Conservation (phyloP, 2,888 invertebrate genomes). For the Sturmia bella region DNA sequence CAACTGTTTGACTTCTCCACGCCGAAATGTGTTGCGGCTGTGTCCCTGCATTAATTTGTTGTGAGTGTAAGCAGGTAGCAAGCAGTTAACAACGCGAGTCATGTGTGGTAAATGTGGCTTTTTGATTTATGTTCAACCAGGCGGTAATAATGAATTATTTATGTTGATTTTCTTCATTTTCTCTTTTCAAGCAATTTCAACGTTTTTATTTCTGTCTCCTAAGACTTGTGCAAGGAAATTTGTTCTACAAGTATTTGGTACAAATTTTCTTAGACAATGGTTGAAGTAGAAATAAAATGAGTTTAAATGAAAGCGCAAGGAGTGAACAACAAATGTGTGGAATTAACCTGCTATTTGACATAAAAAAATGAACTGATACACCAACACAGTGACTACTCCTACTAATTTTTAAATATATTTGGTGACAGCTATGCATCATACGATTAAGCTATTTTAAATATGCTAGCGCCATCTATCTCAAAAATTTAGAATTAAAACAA, state of each 20-base stretch:
- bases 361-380: no score
- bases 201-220: constrained; percentile 20
- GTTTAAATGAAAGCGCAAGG: background rate
- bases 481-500: no score
- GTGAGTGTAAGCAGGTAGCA: background rate
- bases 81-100: constrained; percentile 49
- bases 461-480: no score
- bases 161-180: constrained; percentile 75
- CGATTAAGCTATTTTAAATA: no score
- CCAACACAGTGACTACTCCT: no score
- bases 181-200: constrained; percentile 38
- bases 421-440: no score
- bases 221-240: background rate
- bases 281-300: constrained; percentile 7
- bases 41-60: no score
- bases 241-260: constrained; percentile 45
- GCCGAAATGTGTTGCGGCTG: no score
- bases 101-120: constrained; percentile 71
- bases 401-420: no score
- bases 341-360: no score
- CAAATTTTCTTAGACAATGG: constrained; percentile 60
- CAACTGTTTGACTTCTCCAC: no score
- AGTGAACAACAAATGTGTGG: background rate
- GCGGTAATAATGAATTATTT: constrained; percentile 81
- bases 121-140: constrained; percentile 80